These are phyloP conservation scores for Anagrus nilaparvatae DNA, from an alignment of 1,140 invertebrate species.

Conservation along the genomic window DNA sequence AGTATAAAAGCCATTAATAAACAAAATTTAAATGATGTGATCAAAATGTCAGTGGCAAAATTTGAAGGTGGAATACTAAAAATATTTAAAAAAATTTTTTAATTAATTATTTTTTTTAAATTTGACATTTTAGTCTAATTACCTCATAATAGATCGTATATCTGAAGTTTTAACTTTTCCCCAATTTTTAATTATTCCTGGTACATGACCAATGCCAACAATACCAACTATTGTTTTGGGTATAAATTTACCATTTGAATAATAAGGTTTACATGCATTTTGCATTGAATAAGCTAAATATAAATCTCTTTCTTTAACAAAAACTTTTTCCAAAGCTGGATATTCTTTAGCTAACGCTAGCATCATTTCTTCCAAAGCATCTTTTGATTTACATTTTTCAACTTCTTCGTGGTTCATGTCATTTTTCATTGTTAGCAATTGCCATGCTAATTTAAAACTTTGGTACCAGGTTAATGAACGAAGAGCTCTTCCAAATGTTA, in stretches of 20 bases:
- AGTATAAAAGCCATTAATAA: no score
- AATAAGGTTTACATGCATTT: slow-evolving; percentile 51
- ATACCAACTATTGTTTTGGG: slow-evolving; percentile 76
- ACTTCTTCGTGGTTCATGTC: slow-evolving; percentile 84
- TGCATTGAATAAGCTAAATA: slow-evolving; percentile 83
- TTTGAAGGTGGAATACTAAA: no score
- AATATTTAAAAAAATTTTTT: no score
- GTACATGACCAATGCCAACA: slow-evolving; percentile 87
- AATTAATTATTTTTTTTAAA: no score
- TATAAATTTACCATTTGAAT: slow-evolving; percentile 30
- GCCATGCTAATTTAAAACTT: slow-evolving; percentile 74
- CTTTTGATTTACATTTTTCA: slow-evolving; percentile 84
- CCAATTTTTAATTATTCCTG: slow-evolving; percentile 80
- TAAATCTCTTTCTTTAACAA: slow-evolving; percentile 87
- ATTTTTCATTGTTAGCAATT: slow-evolving; percentile 66
- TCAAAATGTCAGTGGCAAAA: no score
- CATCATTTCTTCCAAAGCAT: slow-evolving; percentile 83
- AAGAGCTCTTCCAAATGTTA: slow-evolving; percentile 81
- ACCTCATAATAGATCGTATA: slow-evolving; percentile 51
- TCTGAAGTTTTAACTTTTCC: slow-evolving; percentile 56
- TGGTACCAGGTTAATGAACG: slow-evolving; percentile 77
- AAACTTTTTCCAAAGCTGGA: slow-evolving; percentile 81
- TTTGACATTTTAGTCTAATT: no score
- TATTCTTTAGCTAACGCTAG: slow-evolving; percentile 86
- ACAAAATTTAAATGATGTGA: no score